phyloP scores from a whole-genome alignment of 2,113 vertebrate species.

The Corythaixoides concolor region DNA sequence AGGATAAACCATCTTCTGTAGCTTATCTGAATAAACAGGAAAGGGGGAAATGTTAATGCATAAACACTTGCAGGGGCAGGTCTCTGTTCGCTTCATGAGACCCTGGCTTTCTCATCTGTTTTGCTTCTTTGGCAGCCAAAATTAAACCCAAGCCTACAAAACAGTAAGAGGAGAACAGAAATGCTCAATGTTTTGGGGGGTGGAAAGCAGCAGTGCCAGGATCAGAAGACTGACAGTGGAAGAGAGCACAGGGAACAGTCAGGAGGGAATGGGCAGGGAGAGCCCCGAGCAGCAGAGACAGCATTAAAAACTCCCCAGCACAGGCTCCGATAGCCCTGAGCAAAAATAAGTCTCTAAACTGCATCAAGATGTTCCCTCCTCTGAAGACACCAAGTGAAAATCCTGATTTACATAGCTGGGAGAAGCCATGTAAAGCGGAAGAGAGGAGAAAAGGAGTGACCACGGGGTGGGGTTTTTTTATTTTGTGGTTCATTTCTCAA shows the following conservation, averaged over 20 bases:
- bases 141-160: neutral
- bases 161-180: neutral
- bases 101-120: neutral
- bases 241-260: neutral
- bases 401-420: constrained; percentile 2
- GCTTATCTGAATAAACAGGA: neutral
- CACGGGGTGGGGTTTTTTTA: neutral
- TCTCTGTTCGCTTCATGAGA: neutral
- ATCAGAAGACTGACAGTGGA: neutral
- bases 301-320: neutral
- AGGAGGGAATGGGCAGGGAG: neutral
- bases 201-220: neutral
- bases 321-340: neutral
- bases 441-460: neutral
- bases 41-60: neutral
- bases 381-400: constrained; percentile 4
- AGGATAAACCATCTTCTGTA: neutral
- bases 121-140: neutral
- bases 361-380: neutral
- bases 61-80: neutral
- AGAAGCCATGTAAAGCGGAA: neutral
- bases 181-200: neutral
- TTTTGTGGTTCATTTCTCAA: constrained; percentile 15
- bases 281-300: neutral
- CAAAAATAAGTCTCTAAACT: neutral